Evolutionary conservation across 1,140 invertebrate species (phyloP).

Genomic region (Samia ricini): DNA sequence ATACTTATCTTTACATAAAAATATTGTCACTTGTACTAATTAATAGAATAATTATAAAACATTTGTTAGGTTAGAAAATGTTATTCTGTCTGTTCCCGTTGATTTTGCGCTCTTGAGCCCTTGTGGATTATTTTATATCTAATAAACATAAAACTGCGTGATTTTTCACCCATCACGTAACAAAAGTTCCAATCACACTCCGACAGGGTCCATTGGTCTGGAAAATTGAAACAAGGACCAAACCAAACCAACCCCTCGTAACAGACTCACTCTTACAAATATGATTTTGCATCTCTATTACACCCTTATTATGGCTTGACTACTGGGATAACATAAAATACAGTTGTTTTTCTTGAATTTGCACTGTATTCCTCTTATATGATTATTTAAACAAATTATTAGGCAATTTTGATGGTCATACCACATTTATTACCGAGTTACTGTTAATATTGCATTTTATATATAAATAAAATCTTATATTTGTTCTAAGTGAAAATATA

Average conservation of each 20-base stretch:
- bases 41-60: no score
- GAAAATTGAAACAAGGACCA: constrained; percentile 73
- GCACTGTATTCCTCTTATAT: no score
- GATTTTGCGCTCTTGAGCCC: background rate
- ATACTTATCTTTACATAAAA: no score
- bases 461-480: no score
- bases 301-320: constrained; percentile 28
- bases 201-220: constrained; percentile 54
- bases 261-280: background rate
- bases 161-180: constrained; percentile 22
- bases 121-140: background rate
- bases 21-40: no score
- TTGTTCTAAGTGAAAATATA: no score
- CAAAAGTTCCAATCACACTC: constrained; percentile 46
- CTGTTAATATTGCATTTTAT: no score
- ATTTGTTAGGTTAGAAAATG: no score
- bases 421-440: no score
- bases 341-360: no score
- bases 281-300: background rate
- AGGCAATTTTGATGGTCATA: no score
- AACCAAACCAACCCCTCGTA: background rate
- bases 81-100: background rate
- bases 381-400: no score
- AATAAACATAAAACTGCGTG: constrained; percentile 30
- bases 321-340: constrained; percentile 47